A percentile compares a stretch with the other conserved stretches of the same genome.
These are phyloP conservation scores for Pygocentrus nattereri DNA, from an alignment of 2,797 vertebrate species.

Conservation along the genomic window DNA sequence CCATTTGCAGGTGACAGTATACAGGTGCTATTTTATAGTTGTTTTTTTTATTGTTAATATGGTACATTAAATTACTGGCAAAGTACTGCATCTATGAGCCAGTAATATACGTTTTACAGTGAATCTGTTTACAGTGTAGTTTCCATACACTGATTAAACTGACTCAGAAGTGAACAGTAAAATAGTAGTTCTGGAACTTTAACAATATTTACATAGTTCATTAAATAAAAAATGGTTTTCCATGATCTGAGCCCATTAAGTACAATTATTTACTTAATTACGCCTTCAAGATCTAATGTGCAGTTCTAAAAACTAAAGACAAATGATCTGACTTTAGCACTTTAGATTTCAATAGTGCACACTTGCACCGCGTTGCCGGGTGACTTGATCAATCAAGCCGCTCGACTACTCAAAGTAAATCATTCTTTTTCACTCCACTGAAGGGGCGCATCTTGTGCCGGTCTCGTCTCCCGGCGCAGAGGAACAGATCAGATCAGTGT, in stretches of 20 bases:
- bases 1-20: too few relatives aligned
- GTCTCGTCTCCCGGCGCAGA: conserved; percentile 28
- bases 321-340: neutral
- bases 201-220: too few relatives aligned
- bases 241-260: neutral
- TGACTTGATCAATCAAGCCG: conserved; percentile 35
- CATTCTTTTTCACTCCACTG: conserved; percentile 31
- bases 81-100: too few relatives aligned
- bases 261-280: neutral
- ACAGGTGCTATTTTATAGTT: too few relatives aligned
- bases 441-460: conserved; percentile 41
- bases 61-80: too few relatives aligned
- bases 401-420: conserved; percentile 36
- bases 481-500: conserved; percentile 45
- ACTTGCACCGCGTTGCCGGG: neutral
- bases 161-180: neutral
- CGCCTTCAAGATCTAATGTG: neutral
- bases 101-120: too few relatives aligned
- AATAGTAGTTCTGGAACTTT: too few relatives aligned
- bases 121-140: neutral
- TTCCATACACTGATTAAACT: neutral
- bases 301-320: neutral
- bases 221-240: neutral
- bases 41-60: too few relatives aligned
- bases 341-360: neutral